These are phyloP conservation scores for Nipponacmea schrenckii DNA, from an alignment of 2,888 invertebrate genomes.

Conservation along the genomic window DNA sequence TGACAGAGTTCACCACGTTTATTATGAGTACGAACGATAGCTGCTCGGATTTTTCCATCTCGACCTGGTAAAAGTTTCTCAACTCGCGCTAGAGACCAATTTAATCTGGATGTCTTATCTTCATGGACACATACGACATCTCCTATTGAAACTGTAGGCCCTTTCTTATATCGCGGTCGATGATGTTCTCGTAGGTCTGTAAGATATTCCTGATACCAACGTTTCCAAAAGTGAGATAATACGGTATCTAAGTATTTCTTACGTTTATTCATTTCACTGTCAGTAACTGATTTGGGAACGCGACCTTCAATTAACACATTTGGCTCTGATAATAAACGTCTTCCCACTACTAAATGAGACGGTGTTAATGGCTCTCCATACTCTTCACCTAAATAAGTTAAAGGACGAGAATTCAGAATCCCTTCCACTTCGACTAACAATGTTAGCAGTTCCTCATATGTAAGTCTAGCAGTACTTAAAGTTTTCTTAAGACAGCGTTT, in stretches of 20 bases:
- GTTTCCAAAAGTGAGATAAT: not conserved
- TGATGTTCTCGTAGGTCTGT: constrained; percentile 1
- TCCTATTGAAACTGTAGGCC: not conserved
- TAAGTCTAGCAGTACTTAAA: not conserved
- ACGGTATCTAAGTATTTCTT: not conserved
- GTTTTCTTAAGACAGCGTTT: not conserved
- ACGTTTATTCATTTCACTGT: not conserved
- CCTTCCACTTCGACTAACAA: not conserved
- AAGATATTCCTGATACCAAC: not conserved
- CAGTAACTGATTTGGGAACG: no score
- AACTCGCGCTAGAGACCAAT: not conserved
- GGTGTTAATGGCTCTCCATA: not conserved
- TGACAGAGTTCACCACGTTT: not conserved
- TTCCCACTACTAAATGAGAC: not conserved
- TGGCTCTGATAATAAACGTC: not conserved
- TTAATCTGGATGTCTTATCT: not conserved
- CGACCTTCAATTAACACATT: no score
- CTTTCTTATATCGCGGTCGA: not conserved
- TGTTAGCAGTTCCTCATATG: not conserved
- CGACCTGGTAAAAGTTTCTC: not conserved
- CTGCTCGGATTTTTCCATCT: not conserved
- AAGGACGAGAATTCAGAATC: no score
- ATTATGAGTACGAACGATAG: no score
- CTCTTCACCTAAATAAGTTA: not conserved
- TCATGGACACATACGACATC: not conserved